Percentiles rank a stretch among this genome's conserved stretches.
Evolutionary conservation across 2,888 invertebrate species (phyloP).

Genomic region (Harmothoe impar): DNA sequence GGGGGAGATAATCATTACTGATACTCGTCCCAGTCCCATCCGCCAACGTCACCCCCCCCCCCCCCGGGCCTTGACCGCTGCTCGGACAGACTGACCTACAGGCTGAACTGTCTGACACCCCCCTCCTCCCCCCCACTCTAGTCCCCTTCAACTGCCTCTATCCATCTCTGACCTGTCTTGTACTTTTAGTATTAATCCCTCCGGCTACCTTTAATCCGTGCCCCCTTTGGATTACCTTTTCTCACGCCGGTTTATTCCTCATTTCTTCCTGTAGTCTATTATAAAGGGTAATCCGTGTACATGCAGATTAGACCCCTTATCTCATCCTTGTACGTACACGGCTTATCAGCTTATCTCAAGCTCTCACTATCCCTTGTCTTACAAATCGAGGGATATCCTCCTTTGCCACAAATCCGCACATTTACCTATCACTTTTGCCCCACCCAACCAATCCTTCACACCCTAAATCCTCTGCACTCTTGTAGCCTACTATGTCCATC

Average conservation of each 20-base stretch:
- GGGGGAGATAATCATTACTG: background rate
- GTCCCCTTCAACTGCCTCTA: background rate
- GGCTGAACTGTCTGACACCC: background rate
- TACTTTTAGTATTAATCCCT: background rate
- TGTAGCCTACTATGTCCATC: no score
- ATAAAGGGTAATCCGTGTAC: no score
- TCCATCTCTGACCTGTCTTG: background rate
- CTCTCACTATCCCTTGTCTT: no score
- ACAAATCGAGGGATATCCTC: no score
- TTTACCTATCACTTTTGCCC: no score
- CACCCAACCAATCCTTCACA: no score
- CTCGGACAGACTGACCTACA: background rate
- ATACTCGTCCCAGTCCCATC: background rate
- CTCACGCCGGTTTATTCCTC: background rate
- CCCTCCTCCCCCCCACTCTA: slow-evolving; percentile 8
- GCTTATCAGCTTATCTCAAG: no score
- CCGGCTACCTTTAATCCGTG: background rate
- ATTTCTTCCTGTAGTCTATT: background rate
- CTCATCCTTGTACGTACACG: no score
- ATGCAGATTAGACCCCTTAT: no score
- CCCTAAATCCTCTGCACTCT: no score
- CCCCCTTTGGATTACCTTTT: no score
- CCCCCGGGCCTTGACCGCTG: background rate
- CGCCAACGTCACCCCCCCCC: background rate
- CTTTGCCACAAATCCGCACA: no score